These are phyloP conservation scores for Acheta domesticus DNA, from an alignment of 2,888 invertebrate species.

Conservation along the genomic window DNA sequence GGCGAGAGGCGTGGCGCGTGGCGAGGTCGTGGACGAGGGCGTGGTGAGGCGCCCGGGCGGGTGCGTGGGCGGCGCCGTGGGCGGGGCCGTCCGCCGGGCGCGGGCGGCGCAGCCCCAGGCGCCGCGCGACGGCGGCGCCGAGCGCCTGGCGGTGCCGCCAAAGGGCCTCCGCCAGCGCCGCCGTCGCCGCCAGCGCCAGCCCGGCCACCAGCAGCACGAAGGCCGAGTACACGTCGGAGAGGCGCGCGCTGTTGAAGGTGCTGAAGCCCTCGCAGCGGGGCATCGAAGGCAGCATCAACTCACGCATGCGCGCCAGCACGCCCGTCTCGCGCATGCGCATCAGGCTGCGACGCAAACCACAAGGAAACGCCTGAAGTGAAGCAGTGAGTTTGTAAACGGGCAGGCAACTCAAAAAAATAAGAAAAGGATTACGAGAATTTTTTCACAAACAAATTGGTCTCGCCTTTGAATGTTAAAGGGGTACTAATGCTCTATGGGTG, in stretches of 20 bases:
- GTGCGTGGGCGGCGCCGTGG: background rate
- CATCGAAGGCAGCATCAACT: slow-evolving; percentile 50
- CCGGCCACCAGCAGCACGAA: slow-evolving; percentile 52
- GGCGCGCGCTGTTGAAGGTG: slow-evolving; percentile 57
- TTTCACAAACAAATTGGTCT: too few species aligned
- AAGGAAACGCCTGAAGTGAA: background rate
- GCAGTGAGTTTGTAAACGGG: too few species aligned
- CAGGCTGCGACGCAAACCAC: slow-evolving; percentile 42
- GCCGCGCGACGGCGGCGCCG: background rate
- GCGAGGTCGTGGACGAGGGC: background rate
- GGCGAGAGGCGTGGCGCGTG: background rate
- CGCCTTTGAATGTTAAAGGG: too few species aligned
- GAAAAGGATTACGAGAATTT: too few species aligned
- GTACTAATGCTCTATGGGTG: too few species aligned
- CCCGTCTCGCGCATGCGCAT: slow-evolving; percentile 47
- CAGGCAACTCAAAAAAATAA: too few species aligned
- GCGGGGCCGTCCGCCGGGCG: background rate
- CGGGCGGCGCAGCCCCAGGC: background rate
- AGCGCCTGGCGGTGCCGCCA: slow-evolving; percentile 26
- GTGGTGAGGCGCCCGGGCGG: background rate
- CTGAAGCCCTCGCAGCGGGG: slow-evolving; percentile 54
- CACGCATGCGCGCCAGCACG: slow-evolving; percentile 44
- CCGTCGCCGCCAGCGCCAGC: slow-evolving; percentile 42
- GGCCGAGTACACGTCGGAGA: slow-evolving; percentile 59
- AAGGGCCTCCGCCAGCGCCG: slow-evolving; percentile 30